Percentiles rank a stretch among this genome's conserved stretches.
phyloP scores from a whole-genome alignment of 35 echinoderm and acorn worm genomes.

The Apostichopus californicus region DNA sequence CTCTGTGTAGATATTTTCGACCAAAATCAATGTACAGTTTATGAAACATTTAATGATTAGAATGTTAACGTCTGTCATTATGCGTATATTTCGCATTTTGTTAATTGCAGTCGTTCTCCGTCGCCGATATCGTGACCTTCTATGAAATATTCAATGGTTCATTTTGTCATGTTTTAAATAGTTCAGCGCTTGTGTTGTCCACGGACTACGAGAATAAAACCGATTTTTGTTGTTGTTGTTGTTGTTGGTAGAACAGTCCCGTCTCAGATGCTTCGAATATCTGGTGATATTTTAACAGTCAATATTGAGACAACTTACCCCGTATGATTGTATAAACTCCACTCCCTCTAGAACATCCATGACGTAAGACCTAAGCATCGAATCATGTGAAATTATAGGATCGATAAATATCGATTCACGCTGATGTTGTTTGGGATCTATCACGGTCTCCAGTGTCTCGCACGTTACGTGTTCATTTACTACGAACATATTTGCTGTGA shows the following conservation, averaged over 20 bases:
- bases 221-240: not conserved
- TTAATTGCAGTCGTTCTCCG: too few species aligned
- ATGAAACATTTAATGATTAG: too few species aligned
- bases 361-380: not conserved
- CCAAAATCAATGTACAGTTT: too few species aligned
- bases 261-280: too few species aligned
- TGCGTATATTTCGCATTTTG: too few species aligned
- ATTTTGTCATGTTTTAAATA: not conserved
- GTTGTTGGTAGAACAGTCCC: not conserved
- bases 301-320: not conserved
- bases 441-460: not conserved
- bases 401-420: constrained; percentile 3
- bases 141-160: not conserved
- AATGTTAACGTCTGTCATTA: too few species aligned
- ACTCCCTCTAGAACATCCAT: constrained; percentile 7
- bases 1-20: too few species aligned
- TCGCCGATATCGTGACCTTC: not conserved
- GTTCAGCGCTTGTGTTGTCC: too few species aligned
- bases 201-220: too few species aligned
- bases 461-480: not conserved
- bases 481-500: not conserved
- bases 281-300: not conserved
- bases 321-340: not conserved
- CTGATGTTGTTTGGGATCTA: not conserved
- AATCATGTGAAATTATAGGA: not conserved